A percentile compares a stretch with the other conserved stretches of the same genome.
phyloP scores from a whole-genome alignment of 2,113 vertebrate species.

The Phainopepla nitens region DNA sequence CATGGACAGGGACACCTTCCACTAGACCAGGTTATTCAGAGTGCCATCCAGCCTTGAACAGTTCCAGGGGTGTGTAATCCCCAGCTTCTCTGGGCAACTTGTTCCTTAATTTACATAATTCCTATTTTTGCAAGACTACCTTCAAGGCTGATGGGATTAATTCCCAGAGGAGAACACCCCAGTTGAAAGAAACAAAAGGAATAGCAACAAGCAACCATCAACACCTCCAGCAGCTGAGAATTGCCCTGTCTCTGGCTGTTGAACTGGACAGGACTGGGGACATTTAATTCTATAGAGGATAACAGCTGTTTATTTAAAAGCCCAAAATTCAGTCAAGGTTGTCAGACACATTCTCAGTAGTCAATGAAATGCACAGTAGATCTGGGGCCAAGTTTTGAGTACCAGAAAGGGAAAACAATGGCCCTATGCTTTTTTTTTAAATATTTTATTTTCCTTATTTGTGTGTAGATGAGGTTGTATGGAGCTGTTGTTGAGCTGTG shows the following conservation, averaged over 20 bases:
- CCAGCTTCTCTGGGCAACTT: neutral
- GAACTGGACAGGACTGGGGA: neutral
- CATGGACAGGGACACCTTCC: neutral
- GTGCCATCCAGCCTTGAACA: neutral
- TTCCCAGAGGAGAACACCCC: neutral
- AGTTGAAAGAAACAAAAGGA: neutral
- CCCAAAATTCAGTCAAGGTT: neutral
- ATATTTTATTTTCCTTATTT: neutral
- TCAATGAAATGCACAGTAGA: neutral
- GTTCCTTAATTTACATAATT: neutral
- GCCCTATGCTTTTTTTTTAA: neutral
- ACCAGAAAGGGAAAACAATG: neutral
- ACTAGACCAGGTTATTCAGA: neutral
- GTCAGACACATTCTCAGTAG: neutral
- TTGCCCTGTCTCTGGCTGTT: neutral
- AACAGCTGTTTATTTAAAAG: neutral
- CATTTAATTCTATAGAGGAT: neutral
- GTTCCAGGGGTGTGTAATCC: neutral
- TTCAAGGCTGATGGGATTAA: neutral
- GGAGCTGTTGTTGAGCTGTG: neutral
- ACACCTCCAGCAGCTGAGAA: neutral
- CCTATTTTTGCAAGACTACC: neutral
- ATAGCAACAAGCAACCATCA: neutral
- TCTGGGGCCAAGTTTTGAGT: neutral
- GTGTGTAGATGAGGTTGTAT: neutral